Evolutionary conservation across 1,140 invertebrate species (phyloP).

Genomic region (Pemphigus obesinymphae): DNA sequence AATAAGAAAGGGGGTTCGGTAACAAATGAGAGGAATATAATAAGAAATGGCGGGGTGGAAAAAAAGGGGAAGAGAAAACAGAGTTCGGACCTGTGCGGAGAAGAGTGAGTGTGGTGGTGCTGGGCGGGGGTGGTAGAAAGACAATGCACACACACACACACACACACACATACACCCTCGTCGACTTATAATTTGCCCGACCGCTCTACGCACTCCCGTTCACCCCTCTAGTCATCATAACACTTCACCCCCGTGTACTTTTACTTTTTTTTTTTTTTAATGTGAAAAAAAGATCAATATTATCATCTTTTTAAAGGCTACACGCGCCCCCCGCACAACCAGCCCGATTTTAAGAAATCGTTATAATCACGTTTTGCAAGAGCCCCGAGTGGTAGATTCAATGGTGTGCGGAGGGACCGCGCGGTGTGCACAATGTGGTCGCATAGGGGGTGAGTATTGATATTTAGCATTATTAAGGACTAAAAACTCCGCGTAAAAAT

Average conservation of each 20-base stretch:
- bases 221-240: slow-evolving; percentile 24
- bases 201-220: slow-evolving; percentile 16
- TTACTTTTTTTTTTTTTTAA: slow-evolving; percentile 43
- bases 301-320: slow-evolving; percentile 44
- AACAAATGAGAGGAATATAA: slow-evolving; percentile 42
- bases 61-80: slow-evolving; percentile 23
- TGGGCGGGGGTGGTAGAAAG: background rate
- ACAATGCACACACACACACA: slow-evolving; percentile 27
- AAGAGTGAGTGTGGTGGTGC: background rate
- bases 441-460: slow-evolving; percentile 27
- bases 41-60: slow-evolving; percentile 11
- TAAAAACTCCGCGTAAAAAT: slow-evolving; percentile 20
- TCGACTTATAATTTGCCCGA: slow-evolving; percentile 44
- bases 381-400: slow-evolving; percentile 1
- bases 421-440: background rate
- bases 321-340: slow-evolving; percentile 22
- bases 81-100: slow-evolving; percentile 30
- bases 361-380: slow-evolving; percentile 37
- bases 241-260: slow-evolving; percentile 31
- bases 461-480: slow-evolving; percentile 38
- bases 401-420: background rate
- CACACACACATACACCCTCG: slow-evolving; percentile 21
- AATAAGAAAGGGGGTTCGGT: slow-evolving; percentile 39
- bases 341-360: slow-evolving; percentile 26
- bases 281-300: slow-evolving; percentile 44